Conservation (phyloP, 2,113 vertebrate genomes). For the Pavo muticus region DNA sequence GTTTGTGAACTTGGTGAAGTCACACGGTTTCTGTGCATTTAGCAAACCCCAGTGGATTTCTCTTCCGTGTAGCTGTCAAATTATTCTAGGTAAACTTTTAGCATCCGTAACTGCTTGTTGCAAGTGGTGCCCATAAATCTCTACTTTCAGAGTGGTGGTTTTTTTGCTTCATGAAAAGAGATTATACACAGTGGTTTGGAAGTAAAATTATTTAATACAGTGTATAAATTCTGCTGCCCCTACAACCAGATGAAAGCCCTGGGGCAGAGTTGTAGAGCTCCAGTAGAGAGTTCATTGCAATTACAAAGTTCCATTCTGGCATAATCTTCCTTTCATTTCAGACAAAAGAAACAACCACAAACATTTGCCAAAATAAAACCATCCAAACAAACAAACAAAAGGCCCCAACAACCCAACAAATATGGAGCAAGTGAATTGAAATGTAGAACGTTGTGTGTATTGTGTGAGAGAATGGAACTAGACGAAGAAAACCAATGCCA, state of each 20-base stretch:
- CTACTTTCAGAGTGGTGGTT: neutral
- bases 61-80: neutral
- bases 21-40: neutral
- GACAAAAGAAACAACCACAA: neutral
- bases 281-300: neutral
- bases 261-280: neutral
- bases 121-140: neutral
- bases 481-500: neutral
- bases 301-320: neutral
- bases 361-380: neutral
- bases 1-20: neutral
- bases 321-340: neutral
- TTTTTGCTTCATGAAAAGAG: neutral
- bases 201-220: neutral
- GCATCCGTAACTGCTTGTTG: neutral
- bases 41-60: neutral
- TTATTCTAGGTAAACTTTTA: neutral
- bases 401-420: neutral
- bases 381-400: neutral
- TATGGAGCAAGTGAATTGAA: neutral
- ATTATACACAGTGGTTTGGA: neutral
- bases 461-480: neutral
- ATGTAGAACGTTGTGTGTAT: neutral
- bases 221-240: neutral
- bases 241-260: neutral